Base-by-base conservation (phyloP, 2,888 invertebrate genomes). In the Pammene aurita region DNA sequence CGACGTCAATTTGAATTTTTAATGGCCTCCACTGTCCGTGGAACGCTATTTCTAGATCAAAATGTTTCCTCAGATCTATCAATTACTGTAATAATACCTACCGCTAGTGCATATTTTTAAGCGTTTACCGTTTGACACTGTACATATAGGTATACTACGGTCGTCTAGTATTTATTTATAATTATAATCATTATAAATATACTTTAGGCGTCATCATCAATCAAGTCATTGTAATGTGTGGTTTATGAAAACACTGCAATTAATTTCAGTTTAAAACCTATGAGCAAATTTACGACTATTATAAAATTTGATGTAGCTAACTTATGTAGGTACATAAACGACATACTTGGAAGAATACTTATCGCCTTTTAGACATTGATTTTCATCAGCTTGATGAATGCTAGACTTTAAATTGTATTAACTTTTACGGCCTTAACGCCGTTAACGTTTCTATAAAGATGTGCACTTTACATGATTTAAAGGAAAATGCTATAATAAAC, bases 1-100 rank as follows among this genome's bases (percentile, higher is more conserved):
- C 80, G 81, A 77, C 78, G 78, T 78, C 82, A 82, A 88, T 88
- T 90, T 88, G 84, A 86, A 85, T 87, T 87, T 86, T 87, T 87
- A 84, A 89, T 87, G 82, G 73, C 77, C 77, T 77, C 80, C 76
- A 76, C 77, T 76, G 76, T 73, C 75, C 74, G 73, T 70, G 71
- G 73, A 68, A 73, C 67, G 73, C 71, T 78, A 79, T 79, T 80
- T 80, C 79, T 76, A 77, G 74, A 77, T 74, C 71, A 74, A 66
- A 72, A 55, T 63, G 72, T 35, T 72, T 71, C 52, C 72, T 72
- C 72, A 73, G 74, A 74, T 73, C 75, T 74, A 75, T 77, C 73
- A 77, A 74, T 74, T 72, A 73, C 62, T 64, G 72, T 78, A 83
- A 82, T 82, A 72, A 80, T 75, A 79, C 71, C 68, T 72, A 26